A percentile compares a stretch with the other conserved stretches of the same genome.
These are phyloP conservation scores for Athene noctua DNA, from an alignment of 2,113 vertebrate species.

Conservation along the genomic window DNA sequence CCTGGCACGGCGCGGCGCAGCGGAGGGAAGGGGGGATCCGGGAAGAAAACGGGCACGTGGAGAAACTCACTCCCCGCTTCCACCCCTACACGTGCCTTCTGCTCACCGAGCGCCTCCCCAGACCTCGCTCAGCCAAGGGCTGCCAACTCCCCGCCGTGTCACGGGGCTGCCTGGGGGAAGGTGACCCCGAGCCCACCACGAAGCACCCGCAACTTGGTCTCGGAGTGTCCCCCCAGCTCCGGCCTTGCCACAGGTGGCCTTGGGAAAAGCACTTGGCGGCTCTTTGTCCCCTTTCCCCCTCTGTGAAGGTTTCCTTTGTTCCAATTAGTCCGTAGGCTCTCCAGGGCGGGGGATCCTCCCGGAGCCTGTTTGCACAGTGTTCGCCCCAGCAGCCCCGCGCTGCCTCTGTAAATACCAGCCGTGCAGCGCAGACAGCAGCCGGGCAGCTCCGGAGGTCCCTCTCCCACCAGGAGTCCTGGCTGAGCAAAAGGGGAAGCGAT, in stretches of 20 bases:
- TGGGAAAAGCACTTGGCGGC: neutral
- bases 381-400: constrained; percentile 42
- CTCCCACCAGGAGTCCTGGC: neutral
- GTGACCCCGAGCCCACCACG: neutral
- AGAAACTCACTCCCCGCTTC: accelerated
- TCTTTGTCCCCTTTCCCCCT: constrained; percentile 7
- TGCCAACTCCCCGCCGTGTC: accelerated
- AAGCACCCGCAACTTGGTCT: neutral
- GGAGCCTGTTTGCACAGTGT: constrained; percentile 31
- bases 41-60: neutral
- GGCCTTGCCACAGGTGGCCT: constrained; percentile 11
- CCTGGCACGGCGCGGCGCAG: neutral
- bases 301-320: neutral
- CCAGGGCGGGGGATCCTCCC: neutral
- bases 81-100: neutral
- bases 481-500: neutral
- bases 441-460: neutral
- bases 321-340: neutral
- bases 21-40: accelerated
- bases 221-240: neutral
- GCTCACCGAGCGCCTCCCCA: neutral
- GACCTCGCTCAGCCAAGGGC: neutral
- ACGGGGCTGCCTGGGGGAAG: accelerated
- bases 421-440: neutral
- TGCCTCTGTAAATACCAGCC: constrained; percentile 36